Evolutionary conservation across 2,113 vertebrate species (phyloP).

Genomic region (Indri indri): DNA sequence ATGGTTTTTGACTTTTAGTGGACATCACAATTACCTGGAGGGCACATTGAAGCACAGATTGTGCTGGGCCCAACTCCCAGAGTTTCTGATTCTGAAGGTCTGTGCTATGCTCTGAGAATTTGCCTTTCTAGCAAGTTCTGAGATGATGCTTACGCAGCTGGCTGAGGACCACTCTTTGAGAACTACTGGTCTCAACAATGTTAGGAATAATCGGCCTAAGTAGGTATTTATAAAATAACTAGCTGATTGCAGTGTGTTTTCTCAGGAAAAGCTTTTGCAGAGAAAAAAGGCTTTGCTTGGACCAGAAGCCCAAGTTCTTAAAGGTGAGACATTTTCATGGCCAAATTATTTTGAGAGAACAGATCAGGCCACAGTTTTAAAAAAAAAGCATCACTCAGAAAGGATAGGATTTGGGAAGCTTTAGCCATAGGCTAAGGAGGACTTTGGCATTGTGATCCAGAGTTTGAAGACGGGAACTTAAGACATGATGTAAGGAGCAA

Average conservation of each 20-base stretch:
- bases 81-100: neutral
- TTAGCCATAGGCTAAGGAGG: neutral
- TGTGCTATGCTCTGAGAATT: neutral
- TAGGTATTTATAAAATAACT: neutral
- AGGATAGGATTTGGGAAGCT: neutral
- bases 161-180: neutral
- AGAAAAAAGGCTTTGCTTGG: neutral
- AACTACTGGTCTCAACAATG: neutral
- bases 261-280: neutral
- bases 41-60: neutral
- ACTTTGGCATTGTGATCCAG: neutral
- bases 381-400: neutral
- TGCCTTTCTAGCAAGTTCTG: neutral
- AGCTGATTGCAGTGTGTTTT: neutral
- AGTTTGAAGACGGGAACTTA: neutral
- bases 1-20: neutral
- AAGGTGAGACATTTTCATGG: neutral
- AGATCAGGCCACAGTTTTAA: neutral
- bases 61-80: neutral
- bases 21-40: neutral
- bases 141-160: neutral
- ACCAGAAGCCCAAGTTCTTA: neutral
- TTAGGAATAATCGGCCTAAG: neutral
- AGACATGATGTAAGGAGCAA: neutral
- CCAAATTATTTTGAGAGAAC: neutral